Evolutionary conservation across 2,797 vertebrate genomes (phyloP).

Genomic region (Molothrus aeneus): DNA sequence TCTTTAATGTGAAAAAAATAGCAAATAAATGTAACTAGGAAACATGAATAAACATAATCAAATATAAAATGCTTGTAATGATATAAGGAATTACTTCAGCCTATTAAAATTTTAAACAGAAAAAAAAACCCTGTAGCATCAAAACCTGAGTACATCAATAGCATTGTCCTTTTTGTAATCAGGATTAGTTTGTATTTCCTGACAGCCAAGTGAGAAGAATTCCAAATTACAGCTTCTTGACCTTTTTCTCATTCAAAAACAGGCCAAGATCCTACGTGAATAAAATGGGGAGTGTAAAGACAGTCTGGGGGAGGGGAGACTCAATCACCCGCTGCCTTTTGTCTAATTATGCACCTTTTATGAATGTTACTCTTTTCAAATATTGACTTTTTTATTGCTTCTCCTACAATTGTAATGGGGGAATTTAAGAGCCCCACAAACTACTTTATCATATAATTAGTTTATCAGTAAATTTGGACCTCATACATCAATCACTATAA

Average conservation of each 20-base stretch:
- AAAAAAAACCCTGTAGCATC: slow-evolving; percentile 61
- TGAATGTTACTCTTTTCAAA: slow-evolving; percentile 23
- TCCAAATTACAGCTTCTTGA: slow-evolving; percentile 54
- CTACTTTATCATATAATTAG: slow-evolving; percentile 51
- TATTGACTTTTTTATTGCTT: slow-evolving; percentile 26
- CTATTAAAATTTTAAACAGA: slow-evolving; percentile 81
- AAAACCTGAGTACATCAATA: slow-evolving; percentile 53
- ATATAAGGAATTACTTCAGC: slow-evolving; percentile 69
- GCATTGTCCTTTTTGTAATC: slow-evolving; percentile 62
- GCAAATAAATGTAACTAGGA: slow-evolving; percentile 67
- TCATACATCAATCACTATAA: slow-evolving; percentile 20
- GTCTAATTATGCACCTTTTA: background rate
- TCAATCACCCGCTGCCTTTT: background rate
- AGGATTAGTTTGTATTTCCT: slow-evolving; percentile 73
- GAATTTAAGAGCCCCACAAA: slow-evolving; percentile 30
- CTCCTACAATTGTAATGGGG: slow-evolving; percentile 7
- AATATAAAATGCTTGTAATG: slow-evolving; percentile 66
- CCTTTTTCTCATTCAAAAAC: slow-evolving; percentile 52
- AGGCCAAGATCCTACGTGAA: background rate
- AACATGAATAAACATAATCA: slow-evolving; percentile 70
- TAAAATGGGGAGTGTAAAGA: slow-evolving; percentile 19
- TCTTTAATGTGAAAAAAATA: slow-evolving; percentile 48
- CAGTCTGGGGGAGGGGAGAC: background rate
- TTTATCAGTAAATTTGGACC: slow-evolving; percentile 52
- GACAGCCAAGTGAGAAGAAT: slow-evolving; percentile 54